Conservation (phyloP, 2,113 vertebrate species). For the Ctenomys sociabilis region DNA sequence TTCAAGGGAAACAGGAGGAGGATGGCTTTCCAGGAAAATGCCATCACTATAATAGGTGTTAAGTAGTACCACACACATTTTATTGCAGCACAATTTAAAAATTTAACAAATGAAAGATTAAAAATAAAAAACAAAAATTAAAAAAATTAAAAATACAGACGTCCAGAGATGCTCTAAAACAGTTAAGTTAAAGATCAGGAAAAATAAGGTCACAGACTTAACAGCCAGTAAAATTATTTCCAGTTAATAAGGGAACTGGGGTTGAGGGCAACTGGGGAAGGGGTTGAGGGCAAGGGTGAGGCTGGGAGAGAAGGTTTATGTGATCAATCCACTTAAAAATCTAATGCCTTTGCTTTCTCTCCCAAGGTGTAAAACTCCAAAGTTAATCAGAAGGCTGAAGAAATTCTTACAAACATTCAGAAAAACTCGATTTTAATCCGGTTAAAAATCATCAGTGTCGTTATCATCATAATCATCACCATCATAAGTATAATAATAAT, state of each 20-base stretch:
- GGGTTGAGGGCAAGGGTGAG: conserved; percentile 80
- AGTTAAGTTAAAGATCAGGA: conserved; percentile 85
- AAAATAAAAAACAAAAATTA: conserved; percentile 84
- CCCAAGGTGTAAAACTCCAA: conserved; percentile 83
- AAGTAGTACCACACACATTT: conserved; percentile 85
- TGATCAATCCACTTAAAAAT: conserved; percentile 85
- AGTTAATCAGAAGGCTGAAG: conserved; percentile 82
- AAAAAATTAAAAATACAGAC: conserved; percentile 85
- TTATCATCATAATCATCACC: conserved; percentile 85
- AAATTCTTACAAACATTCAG: conserved; percentile 85
- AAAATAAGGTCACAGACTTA: conserved; percentile 84
- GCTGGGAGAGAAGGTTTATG: conserved; percentile 82
- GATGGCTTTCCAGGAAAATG: conserved; percentile 82
- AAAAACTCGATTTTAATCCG: conserved; percentile 85
- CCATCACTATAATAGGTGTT: conserved; percentile 79
- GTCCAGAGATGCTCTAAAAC: conserved; percentile 85
- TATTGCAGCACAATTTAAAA: conserved; percentile 86
- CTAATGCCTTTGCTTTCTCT: conserved; percentile 82
- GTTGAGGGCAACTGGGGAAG: too few relatives aligned
- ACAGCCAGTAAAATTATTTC: conserved; percentile 83
- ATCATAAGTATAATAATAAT: conserved; percentile 84
- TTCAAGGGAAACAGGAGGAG: conserved; percentile 80
- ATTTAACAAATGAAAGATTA: conserved; percentile 85
- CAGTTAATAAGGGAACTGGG: too few relatives aligned
- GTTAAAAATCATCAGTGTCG: conserved; percentile 85